These are phyloP conservation scores for Mustela lutreola DNA, from an alignment of 2,113 vertebrate species.

Conservation along the genomic window DNA sequence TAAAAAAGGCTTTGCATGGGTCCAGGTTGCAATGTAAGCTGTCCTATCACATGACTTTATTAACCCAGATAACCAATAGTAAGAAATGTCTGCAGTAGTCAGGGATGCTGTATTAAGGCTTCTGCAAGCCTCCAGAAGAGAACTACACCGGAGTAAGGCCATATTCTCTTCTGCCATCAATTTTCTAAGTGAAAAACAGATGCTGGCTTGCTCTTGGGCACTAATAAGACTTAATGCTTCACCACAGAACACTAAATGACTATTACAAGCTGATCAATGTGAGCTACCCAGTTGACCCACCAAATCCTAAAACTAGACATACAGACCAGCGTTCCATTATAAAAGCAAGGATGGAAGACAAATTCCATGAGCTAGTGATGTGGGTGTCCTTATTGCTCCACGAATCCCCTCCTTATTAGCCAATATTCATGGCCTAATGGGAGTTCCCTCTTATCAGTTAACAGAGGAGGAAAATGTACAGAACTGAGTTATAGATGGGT, in stretches of 20 bases:
- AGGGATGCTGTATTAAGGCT: background rate
- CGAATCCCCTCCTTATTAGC: background rate
- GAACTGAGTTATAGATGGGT: background rate
- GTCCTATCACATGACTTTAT: background rate
- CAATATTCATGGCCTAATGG: background rate
- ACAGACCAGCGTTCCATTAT: background rate
- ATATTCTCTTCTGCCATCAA: background rate
- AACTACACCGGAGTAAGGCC: background rate
- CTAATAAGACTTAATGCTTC: background rate
- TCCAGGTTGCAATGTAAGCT: background rate
- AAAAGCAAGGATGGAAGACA: slow-evolving; percentile 22
- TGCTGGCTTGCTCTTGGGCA: background rate
- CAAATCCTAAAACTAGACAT: background rate
- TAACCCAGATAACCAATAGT: background rate
- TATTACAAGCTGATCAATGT: background rate
- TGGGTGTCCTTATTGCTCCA: background rate
- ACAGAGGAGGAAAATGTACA: background rate
- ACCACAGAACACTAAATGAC: background rate
- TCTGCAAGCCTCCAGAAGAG: background rate
- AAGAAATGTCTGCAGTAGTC: background rate
- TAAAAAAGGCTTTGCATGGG: background rate
- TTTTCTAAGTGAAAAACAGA: background rate
- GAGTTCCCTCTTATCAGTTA: background rate
- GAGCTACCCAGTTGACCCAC: background rate
- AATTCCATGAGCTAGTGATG: background rate